Percentiles rank a stretch among this genome's conserved stretches.
Conservation (phyloP, 2,797 vertebrate genomes). For the Lepus townsendii region DNA sequence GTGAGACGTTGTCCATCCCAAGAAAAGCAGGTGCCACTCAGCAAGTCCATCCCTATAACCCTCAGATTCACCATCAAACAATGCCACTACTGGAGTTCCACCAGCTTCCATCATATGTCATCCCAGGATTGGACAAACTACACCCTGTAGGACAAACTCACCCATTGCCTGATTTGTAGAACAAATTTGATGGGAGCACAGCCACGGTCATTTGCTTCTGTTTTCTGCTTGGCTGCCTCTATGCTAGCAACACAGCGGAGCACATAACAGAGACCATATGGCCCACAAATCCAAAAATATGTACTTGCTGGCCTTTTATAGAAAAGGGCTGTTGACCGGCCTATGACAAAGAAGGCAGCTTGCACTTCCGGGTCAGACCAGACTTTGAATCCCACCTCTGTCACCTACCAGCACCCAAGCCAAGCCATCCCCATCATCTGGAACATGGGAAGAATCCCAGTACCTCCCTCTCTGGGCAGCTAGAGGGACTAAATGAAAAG, state of each 20-base stretch:
- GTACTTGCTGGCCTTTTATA: background rate
- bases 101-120: background rate
- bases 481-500: background rate
- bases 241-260: background rate
- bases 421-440: no score
- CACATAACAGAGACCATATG: background rate
- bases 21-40: no score
- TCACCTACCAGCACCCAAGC: background rate
- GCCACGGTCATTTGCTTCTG: background rate
- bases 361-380: background rate
- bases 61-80: background rate
- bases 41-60: background rate
- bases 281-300: background rate
- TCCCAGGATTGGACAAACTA: background rate
- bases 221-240: background rate
- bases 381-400: background rate
- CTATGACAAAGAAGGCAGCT: background rate
- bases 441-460: background rate
- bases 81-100: background rate
- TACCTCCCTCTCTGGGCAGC: background rate
- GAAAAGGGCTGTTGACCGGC: background rate
- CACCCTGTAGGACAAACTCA: background rate
- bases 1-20: no score
- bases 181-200: background rate
- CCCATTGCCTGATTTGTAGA: background rate